Percentiles rank a stretch among this genome's conserved stretches.
These are phyloP conservation scores for Cavia porcellus DNA, from an alignment of 2,113 vertebrate species.

Conservation along the genomic window DNA sequence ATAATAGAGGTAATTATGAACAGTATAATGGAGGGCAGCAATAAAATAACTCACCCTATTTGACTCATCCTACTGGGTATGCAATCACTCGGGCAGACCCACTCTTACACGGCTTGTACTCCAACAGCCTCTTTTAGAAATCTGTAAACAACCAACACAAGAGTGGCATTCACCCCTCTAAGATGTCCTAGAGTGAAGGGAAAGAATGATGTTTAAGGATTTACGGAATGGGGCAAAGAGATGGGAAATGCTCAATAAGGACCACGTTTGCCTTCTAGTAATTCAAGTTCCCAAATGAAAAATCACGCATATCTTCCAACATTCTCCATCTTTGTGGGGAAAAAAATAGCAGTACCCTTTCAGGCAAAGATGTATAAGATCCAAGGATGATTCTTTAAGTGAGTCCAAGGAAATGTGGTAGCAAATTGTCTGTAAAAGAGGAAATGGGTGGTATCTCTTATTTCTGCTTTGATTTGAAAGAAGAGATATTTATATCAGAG, in stretches of 20 bases:
- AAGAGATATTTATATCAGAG: not conserved
- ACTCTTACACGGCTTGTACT: not conserved
- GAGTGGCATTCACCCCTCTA: not conserved
- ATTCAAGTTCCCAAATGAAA: not conserved
- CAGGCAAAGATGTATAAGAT: not conserved
- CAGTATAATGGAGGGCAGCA: not conserved
- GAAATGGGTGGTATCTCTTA: not conserved
- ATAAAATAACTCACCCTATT: not conserved
- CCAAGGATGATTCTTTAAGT: not conserved
- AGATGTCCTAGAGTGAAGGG: not conserved
- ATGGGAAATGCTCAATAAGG: not conserved
- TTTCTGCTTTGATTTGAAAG: not conserved
- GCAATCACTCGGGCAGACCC: not conserved
- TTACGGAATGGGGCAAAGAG: not conserved
- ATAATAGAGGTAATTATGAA: not conserved
- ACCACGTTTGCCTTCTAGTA: not conserved
- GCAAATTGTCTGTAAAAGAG: not conserved
- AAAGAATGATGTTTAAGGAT: not conserved
- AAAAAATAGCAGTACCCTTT: not conserved
- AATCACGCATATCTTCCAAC: not conserved
- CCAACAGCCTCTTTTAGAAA: not conserved
- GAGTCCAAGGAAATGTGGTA: not conserved
- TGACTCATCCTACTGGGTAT: not conserved
- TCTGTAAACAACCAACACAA: not conserved
- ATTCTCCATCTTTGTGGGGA: not conserved